Evolutionary conservation across 1,140 invertebrate genomes (phyloP).

Genomic region (Dinoponera quadriceps): DNA sequence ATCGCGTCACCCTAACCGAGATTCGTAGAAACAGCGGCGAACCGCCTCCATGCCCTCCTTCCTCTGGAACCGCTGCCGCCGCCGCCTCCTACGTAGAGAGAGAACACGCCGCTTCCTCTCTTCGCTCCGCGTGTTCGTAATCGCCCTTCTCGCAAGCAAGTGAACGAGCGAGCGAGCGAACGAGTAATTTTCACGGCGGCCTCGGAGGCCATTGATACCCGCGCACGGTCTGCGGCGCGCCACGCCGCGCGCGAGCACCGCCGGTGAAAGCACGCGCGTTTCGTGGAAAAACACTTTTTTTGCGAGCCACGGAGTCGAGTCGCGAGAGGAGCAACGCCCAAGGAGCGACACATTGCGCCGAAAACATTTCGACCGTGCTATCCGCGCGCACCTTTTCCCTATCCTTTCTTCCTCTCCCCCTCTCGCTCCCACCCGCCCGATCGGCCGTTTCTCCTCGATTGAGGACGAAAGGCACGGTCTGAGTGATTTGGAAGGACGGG

Average conservation of each 20-base stretch:
- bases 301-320: background rate
- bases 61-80: background rate
- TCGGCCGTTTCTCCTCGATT: conserved; percentile 2
- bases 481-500: background rate
- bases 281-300: conserved; percentile 11
- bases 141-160: background rate
- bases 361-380: conserved; percentile 26
- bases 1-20: conserved; percentile 13
- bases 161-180: background rate
- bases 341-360: background rate
- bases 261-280: conserved; percentile 28
- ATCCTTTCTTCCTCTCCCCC: background rate
- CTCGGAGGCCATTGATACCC: conserved; percentile 49
- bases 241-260: background rate
- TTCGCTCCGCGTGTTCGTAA: background rate
- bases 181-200: conserved; percentile 37
- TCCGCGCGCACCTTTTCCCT: conserved; percentile 16
- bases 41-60: background rate
- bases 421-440: background rate
- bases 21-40: conserved; percentile 23
- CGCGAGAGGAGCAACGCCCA: conserved; percentile 45
- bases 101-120: background rate
- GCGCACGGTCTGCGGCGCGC: background rate
- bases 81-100: conserved; percentile 1
- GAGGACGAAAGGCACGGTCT: background rate